These are phyloP conservation scores for Tragelaphus imberbis DNA, from an alignment of 2,113 vertebrate species.

Conservation along the genomic window DNA sequence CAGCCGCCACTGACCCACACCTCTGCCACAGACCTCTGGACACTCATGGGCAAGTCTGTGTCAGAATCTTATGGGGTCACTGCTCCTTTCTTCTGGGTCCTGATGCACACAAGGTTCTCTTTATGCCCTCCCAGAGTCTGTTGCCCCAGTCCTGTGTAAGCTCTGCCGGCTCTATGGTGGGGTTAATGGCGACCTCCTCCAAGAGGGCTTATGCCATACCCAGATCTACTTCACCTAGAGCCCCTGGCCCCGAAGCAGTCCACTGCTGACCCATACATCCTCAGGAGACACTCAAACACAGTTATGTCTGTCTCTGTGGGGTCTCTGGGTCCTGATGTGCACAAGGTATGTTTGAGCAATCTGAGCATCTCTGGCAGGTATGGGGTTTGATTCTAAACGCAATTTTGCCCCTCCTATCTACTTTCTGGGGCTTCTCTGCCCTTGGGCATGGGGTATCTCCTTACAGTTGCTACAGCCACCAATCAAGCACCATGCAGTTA, in stretches of 20 bases:
- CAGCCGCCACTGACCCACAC: background rate
- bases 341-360: background rate
- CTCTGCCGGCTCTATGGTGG: background rate
- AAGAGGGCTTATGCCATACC: background rate
- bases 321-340: background rate
- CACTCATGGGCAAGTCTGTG: background rate
- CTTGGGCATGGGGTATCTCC: background rate
- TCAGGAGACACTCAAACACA: background rate
- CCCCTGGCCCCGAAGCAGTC: fast-evolving
- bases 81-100: background rate
- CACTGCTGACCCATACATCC: background rate
- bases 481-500: background rate
- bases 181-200: background rate
- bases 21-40: background rate
- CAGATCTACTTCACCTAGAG: background rate
- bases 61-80: background rate
- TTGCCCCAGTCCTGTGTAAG: background rate
- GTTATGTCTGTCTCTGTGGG: background rate
- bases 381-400: background rate
- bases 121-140: background rate
- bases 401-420: background rate
- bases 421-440: background rate
- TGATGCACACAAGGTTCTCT: background rate
- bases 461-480: background rate
- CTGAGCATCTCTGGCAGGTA: background rate